phyloP scores from a whole-genome alignment of 2,113 vertebrate genomes.

The Platycercus adscitus region DNA sequence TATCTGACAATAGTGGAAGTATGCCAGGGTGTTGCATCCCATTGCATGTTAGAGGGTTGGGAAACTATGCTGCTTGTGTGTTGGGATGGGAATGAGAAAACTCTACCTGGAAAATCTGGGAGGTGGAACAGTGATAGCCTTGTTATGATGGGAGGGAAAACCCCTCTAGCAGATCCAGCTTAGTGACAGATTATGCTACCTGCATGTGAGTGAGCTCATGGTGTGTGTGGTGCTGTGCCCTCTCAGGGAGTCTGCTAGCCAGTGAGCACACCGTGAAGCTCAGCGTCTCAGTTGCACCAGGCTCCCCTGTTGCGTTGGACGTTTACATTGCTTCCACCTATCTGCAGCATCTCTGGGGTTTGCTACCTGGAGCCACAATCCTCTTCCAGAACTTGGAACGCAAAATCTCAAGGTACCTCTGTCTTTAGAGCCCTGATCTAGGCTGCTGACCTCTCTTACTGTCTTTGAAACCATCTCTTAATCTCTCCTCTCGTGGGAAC shows the following conservation, averaged over 20 bases:
- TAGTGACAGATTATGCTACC: not conserved
- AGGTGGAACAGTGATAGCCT: not conserved
- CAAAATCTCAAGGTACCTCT: conserved; percentile 69
- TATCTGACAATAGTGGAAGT: not conserved
- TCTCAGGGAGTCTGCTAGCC: conserved; percentile 30
- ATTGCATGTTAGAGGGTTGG: not conserved
- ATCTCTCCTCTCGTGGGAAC: not conserved
- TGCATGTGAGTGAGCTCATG: not conserved
- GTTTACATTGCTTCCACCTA: conserved; percentile 77
- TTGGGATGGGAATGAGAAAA: not conserved
- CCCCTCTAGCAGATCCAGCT: not conserved
- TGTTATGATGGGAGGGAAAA: not conserved
- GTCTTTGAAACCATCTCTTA: not conserved
- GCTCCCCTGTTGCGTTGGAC: conserved; percentile 48
- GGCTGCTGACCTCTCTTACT: not conserved
- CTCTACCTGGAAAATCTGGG: not conserved
- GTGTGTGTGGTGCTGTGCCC: not conserved
- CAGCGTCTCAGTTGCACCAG: conserved; percentile 51
- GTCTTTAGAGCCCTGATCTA: not conserved
- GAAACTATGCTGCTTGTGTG: not conserved
- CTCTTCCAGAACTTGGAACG: conserved; percentile 80
- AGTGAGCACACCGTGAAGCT: conserved; percentile 71
- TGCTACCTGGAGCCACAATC: conserved; percentile 81
- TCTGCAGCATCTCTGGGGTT: conserved; percentile 73
- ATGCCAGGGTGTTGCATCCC: not conserved